A percentile compares a stretch with the other conserved stretches of the same genome.
phyloP scores from a whole-genome alignment of 1,140 invertebrate species.

The Portunus trituberculatus region DNA sequence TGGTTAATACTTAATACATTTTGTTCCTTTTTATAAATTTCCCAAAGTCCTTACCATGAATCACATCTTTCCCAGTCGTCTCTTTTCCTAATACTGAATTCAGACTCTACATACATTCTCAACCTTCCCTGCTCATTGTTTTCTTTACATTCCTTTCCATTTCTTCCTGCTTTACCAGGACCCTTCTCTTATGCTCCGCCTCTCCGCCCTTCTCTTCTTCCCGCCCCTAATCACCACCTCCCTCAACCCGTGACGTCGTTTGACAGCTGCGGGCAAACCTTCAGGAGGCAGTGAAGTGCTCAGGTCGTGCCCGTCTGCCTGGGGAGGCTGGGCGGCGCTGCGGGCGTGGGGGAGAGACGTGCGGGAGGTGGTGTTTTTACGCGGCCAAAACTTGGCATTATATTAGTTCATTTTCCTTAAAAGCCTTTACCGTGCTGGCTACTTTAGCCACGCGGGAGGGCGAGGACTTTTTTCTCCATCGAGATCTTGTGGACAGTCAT shows the following conservation, averaged over 20 bases:
- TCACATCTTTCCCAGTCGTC: neutral
- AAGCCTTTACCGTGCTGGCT: neutral
- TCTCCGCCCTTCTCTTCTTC: neutral
- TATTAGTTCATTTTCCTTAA: neutral
- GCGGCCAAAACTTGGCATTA: neutral
- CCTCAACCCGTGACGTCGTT: slow-evolving; percentile 8
- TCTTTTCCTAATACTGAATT: neutral
- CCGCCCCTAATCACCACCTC: neutral
- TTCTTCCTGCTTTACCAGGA: too few relatives aligned
- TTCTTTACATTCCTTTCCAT: too few relatives aligned
- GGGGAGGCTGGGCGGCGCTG: too few relatives aligned
- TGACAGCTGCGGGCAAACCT: slow-evolving; percentile 17
- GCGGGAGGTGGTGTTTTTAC: too few relatives aligned
- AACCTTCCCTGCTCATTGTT: neutral
- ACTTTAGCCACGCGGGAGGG: too few relatives aligned
- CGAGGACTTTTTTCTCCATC: too few relatives aligned
- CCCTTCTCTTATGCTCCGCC: neutral
- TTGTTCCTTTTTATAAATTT: too few relatives aligned
- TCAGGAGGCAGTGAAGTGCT: neutral
- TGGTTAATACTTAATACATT: too few relatives aligned
- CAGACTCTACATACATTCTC: neutral
- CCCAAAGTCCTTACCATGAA: too few relatives aligned
- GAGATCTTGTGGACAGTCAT: too few relatives aligned
- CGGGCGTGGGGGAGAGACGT: too few relatives aligned
- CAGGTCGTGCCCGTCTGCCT: too few relatives aligned